Base-by-base conservation (phyloP, 2,797 vertebrate species). In the Halcyon badia region DNA sequence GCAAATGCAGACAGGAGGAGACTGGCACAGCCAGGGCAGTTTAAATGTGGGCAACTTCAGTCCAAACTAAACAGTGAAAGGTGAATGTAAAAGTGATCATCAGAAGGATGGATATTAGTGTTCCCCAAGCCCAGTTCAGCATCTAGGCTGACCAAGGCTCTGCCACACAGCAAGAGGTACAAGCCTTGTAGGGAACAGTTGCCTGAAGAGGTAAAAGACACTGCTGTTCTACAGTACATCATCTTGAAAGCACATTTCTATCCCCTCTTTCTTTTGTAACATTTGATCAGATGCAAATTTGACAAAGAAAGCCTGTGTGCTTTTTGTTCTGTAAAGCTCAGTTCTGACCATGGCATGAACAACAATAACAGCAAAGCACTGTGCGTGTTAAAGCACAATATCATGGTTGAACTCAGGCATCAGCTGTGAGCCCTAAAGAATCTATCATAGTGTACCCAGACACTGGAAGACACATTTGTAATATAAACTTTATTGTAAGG, bases 401-500 rank as follows among this genome's bases (percentile, higher is more conserved):
- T 14, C 8, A 8, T 10, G 7, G 14, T 15, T 33, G 44, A 37
- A 48, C 83, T 71, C 26, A 33, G 44, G 11, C 44, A 31, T 79
- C 14, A 2, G 4, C 8, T 33, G 5, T 18, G n/a, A 39, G 35
- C 48, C 31, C 64, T 54, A 54, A 52, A 51, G 61, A 73, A 70
- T 83, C 33, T 78, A 21, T 66, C 33, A 12, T 19, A 18, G 33
- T 6, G 26, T 62, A 65, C 39, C 39, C 54, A 73, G 49, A 13
- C 2, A 5, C 44, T 68, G 44, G 54, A 94, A 89, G 56, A 73
- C 37, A 39, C 5, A 35, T 69, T 58, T 80, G 39, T 44, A 92
- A 90, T 83, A 48, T 30, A 25, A 12, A 95, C 57, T 26, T 73
- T 82, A 77, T 57, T 85, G 26, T 83, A 69, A 66, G 31, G 51